Evolutionary conservation across 2,113 vertebrate species (phyloP).

Genomic region (Promerops cafer): DNA sequence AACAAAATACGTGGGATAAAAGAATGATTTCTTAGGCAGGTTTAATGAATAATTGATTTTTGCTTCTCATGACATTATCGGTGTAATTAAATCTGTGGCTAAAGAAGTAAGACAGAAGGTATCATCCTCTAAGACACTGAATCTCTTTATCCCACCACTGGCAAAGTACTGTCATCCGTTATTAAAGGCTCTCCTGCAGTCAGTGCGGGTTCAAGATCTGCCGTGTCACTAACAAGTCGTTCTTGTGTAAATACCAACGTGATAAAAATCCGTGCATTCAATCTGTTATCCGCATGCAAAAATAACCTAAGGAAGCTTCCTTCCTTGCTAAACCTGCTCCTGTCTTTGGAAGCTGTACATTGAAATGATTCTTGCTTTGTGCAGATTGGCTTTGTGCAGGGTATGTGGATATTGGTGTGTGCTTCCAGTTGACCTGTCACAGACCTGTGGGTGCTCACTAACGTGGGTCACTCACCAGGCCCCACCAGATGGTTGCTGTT

Average conservation of each 20-base stretch:
- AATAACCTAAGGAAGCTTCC: not conserved
- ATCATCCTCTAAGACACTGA: slow-evolving; percentile 48
- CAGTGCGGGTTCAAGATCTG: not conserved
- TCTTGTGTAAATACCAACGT: not conserved
- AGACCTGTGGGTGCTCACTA: not conserved
- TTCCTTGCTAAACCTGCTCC: not conserved
- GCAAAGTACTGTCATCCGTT: slow-evolving; percentile 21
- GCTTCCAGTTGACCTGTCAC: not conserved
- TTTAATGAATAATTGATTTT: slow-evolving; percentile 52
- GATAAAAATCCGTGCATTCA: not conserved
- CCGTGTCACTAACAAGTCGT: not conserved
- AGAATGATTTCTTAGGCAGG: not conserved
- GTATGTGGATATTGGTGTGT: not conserved
- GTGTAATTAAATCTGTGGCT: slow-evolving; percentile 48
- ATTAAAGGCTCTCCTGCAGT: not conserved
- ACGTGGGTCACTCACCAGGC: not conserved
- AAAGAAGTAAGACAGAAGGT: slow-evolving; percentile 15
- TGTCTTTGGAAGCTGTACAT: not conserved
- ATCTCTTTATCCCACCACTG: not conserved
- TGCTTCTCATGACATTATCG: slow-evolving; percentile 15
- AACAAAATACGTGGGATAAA: slow-evolving; percentile 38
- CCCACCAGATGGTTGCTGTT: not conserved
- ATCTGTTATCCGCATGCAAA: not conserved
- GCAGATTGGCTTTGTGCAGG: not conserved
- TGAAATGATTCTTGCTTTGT: not conserved